phyloP scores from a whole-genome alignment of 2,797 vertebrate species.

The Rhinophrynus dorsalis region DNA sequence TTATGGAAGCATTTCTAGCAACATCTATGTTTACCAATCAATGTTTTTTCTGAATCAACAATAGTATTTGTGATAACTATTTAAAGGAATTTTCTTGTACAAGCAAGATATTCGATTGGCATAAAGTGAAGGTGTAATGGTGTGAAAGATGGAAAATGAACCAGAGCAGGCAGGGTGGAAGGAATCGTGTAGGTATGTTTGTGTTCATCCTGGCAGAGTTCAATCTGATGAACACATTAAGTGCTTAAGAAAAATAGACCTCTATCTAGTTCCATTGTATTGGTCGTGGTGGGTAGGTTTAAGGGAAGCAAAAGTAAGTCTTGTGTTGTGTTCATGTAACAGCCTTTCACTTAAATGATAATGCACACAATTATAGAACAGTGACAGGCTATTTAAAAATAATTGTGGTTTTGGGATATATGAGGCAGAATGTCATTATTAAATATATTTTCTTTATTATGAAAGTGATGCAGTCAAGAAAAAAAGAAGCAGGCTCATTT shows the following conservation, averaged over 20 bases:
- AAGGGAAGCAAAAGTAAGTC: no score
- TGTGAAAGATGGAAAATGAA: neutral
- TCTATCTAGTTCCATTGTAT: no score
- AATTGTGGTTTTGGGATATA: no score
- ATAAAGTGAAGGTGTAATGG: neutral
- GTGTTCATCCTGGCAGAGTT: neutral
- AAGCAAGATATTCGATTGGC: neutral
- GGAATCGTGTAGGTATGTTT: neutral
- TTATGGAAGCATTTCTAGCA: constrained; percentile 6
- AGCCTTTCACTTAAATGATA: neutral
- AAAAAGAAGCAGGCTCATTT: no score
- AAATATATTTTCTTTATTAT: no score
- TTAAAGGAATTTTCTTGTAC: neutral
- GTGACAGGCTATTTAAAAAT: no score
- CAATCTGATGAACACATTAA: neutral
- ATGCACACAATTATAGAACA: neutral
- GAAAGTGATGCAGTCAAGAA: no score
- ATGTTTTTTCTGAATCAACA: constrained; percentile 3
- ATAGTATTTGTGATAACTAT: neutral
- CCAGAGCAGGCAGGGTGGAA: neutral
- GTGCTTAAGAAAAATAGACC: neutral
- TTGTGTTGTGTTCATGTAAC: neutral
- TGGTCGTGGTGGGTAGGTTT: no score
- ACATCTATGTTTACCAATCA: neutral
- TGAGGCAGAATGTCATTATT: no score